phyloP scores from a whole-genome alignment of 1,140 invertebrate genomes.

The Branchinecta lindahli region DNA sequence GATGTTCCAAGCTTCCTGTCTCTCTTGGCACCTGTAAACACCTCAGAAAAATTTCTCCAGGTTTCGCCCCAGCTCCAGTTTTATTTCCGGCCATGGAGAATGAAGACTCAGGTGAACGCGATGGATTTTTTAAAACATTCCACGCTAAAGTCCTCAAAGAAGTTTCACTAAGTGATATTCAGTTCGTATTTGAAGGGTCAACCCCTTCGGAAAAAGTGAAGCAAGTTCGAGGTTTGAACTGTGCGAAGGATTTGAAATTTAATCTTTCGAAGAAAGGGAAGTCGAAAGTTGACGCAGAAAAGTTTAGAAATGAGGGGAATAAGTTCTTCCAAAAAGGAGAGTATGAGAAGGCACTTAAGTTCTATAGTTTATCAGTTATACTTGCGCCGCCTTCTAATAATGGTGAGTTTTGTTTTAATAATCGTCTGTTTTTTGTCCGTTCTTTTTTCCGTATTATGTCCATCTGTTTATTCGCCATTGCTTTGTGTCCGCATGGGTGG shows the following conservation, averaged over 20 bases:
- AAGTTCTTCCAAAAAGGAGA: constrained; percentile 54
- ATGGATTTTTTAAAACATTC: constrained; percentile 20
- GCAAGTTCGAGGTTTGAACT: background rate
- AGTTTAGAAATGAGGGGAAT: constrained; percentile 58
- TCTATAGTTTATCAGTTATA: constrained; percentile 51
- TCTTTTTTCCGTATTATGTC: no score
- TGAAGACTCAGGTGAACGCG: constrained; percentile 15
- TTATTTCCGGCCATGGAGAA: background rate
- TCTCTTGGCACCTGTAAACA: no score
- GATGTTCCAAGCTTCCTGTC: no score
- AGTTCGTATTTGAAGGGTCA: constrained; percentile 20
- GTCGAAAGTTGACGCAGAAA: constrained; percentile 41
- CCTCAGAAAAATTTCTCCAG: no score
- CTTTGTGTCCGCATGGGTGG: no score
- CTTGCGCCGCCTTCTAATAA: constrained; percentile 48
- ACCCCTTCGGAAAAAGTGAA: background rate
- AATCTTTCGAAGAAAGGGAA: constrained; percentile 34
- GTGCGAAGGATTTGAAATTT: background rate
- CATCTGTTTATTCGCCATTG: no score
- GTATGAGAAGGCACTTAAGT: constrained; percentile 49
- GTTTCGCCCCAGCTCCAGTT: no score
- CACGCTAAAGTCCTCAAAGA: constrained; percentile 16
- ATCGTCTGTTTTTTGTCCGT: no score
- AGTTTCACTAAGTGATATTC: constrained; percentile 16
- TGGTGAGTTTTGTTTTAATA: constrained; percentile 24